Percentiles rank a stretch among this genome's conserved stretches.
Evolutionary conservation across 2,888 invertebrate genomes (phyloP).

Genomic region (Endomychus coccineus): DNA sequence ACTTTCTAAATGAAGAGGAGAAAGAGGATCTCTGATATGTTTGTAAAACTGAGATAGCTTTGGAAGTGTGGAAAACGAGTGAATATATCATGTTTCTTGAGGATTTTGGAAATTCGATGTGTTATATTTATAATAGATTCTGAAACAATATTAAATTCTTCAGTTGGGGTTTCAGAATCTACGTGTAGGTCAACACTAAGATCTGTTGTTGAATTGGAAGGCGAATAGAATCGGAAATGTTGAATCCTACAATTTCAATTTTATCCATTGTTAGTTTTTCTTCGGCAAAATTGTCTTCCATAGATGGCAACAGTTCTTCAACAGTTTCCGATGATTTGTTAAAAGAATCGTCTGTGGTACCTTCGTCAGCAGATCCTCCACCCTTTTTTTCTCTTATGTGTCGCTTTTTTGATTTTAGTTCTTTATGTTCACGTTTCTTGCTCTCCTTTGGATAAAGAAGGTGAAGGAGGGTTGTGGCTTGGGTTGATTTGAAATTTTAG

Average conservation of each 20-base stretch:
- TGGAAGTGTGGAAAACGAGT: too few species aligned
- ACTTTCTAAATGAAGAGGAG: too few species aligned
- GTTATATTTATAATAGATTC: too few species aligned
- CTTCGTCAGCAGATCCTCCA: conserved; percentile 44
- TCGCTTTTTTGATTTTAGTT: conserved; percentile 50
- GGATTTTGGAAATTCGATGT: too few species aligned
- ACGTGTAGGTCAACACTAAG: conserved; percentile 22
- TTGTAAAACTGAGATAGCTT: too few species aligned
- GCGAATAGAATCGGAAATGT: conserved; percentile 17
- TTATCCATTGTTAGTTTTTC: conserved; percentile 10
- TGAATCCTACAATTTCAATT: conserved; percentile 21
- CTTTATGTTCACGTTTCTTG: conserved; percentile 49
- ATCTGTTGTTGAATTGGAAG: conserved; percentile 12
- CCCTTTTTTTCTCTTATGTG: conserved; percentile 48
- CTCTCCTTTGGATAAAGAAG: conserved; percentile 48
- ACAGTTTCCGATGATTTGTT: conserved; percentile 35
- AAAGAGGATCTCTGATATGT: too few species aligned
- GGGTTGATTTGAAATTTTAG: conserved; percentile 49
- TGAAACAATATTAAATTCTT: conserved; percentile 32
- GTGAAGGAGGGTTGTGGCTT: conserved; percentile 48
- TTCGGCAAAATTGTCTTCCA: conserved; percentile 7
- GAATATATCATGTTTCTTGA: too few species aligned
- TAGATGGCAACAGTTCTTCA: conserved; percentile 14
- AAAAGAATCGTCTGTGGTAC: conserved; percentile 45
- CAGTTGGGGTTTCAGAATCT: conserved; percentile 44